Evolutionary conservation across 2,888 invertebrate genomes (phyloP).

Genomic region (Lumbricus terrestris): DNA sequence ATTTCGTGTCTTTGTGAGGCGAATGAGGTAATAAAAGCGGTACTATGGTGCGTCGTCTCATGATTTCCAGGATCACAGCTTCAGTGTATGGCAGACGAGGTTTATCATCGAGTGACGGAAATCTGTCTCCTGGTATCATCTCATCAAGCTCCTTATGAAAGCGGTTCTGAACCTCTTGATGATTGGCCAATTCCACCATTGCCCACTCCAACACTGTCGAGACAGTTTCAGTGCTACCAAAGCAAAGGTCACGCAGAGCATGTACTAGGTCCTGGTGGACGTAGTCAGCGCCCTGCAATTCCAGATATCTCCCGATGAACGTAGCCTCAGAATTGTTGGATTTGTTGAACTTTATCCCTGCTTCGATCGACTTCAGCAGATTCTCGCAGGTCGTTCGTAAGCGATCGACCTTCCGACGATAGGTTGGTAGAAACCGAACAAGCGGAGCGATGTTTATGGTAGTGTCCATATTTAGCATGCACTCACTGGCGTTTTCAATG

Average conservation of each 20-base stretch:
- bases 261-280: constrained; percentile 3
- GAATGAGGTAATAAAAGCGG: neutral
- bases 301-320: neutral
- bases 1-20: neutral
- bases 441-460: neutral
- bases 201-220: constrained; percentile 20
- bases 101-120: constrained; percentile 16
- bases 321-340: neutral
- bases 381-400: neutral
- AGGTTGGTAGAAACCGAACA: constrained; percentile 13
- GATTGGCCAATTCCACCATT: constrained; percentile 16
- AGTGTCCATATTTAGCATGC: neutral
- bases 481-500: neutral
- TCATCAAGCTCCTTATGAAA: constrained; percentile 14
- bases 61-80: constrained; percentile 17
- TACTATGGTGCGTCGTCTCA: neutral
- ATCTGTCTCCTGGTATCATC: neutral
- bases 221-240: constrained; percentile 14
- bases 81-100: neutral
- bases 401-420: neutral
- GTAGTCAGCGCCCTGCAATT: neutral
- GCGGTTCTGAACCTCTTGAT: neutral
- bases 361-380: neutral
- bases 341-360: neutral
- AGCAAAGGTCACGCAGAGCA: neutral